Evolutionary conservation across 2,113 vertebrate genomes (phyloP).

Genomic region (Chionodraco myersi): DNA sequence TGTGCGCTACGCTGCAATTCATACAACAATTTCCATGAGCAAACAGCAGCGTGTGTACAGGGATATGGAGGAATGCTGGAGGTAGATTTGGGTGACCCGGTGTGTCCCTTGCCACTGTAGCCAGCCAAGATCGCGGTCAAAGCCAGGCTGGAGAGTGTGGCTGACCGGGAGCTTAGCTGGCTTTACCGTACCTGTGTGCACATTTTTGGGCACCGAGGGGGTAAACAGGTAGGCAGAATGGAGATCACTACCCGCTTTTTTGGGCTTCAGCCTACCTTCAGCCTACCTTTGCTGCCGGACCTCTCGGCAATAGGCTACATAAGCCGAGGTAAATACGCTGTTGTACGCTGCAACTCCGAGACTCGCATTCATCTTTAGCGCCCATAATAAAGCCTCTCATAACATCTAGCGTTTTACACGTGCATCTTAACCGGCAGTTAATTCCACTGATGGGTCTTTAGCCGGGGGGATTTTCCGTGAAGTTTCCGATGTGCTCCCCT

Average conservation of each 20-base stretch:
- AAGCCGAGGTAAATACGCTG: constrained; percentile 43
- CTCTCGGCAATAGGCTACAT: constrained; percentile 21
- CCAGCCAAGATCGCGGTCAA: constrained; percentile 75
- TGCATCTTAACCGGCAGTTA: constrained; percentile 15
- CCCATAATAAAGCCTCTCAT: constrained; percentile 34
- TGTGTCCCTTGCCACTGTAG: constrained; percentile 75
- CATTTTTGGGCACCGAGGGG: constrained; percentile 27
- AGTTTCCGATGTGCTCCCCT: constrained; percentile 75
- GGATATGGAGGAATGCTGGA: constrained; percentile 84
- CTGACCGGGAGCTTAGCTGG: constrained; percentile 42
- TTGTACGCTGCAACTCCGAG: constrained; percentile 30
- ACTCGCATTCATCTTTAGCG: constrained; percentile 43
- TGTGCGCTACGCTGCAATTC: constrained; percentile 60
- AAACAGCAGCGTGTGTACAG: constrained; percentile 64
- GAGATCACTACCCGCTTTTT: constrained; percentile 28
- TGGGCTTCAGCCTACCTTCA: constrained; percentile 50
- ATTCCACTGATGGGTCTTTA: not conserved
- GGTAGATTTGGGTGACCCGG: constrained; percentile 82
- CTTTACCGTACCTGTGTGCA: constrained; percentile 59
- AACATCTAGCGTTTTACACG: constrained; percentile 12
- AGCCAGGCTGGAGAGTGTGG: constrained; percentile 55
- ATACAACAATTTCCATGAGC: constrained; percentile 49
- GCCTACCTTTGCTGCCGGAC: constrained; percentile 51
- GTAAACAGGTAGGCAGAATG: constrained; percentile 65
- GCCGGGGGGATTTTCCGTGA: constrained; percentile 59